Conservation (phyloP, 2,797 vertebrate genomes). For the Pipistrellus kuhlii region DNA sequence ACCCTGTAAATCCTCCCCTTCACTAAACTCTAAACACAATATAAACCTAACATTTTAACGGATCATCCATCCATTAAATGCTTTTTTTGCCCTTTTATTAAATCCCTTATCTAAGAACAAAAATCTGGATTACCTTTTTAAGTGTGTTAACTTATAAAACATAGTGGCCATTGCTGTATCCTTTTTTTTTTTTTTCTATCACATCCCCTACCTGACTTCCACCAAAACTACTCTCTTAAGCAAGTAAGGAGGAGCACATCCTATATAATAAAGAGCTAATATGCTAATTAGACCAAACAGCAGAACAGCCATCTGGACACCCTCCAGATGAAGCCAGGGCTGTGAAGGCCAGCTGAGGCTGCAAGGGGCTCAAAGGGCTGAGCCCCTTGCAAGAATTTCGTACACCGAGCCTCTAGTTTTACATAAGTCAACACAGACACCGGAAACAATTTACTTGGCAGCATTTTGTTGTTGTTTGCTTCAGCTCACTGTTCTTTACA, state of each 20-base stretch:
- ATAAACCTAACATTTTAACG: slow-evolving; percentile 4
- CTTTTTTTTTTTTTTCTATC: neutral
- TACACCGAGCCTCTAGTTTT: no score
- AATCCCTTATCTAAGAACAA: neutral
- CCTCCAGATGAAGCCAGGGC: no score
- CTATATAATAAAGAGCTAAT: no score
- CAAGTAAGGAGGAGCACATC: neutral
- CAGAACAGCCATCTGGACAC: no score
- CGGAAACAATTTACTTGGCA: slow-evolving; percentile 29
- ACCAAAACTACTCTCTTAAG: neutral
- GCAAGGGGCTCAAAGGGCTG: no score
- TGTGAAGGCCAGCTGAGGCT: no score
- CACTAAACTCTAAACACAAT: slow-evolving; percentile 18
- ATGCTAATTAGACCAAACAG: no score
- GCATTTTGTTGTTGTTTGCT: neutral
- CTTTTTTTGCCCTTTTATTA: neutral
- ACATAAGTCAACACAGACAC: neutral
- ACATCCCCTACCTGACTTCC: neutral
- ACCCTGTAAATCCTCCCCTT: neutral
- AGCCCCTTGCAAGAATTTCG: no score
- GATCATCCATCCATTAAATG: slow-evolving; percentile 4
- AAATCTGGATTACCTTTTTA: neutral
- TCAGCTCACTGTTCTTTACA: slow-evolving; percentile 26
- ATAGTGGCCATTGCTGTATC: neutral
- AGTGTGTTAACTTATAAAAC: slow-evolving; percentile 14